phyloP scores from a whole-genome alignment of 2,797 vertebrate species.

The Enoplosus armatus region DNA sequence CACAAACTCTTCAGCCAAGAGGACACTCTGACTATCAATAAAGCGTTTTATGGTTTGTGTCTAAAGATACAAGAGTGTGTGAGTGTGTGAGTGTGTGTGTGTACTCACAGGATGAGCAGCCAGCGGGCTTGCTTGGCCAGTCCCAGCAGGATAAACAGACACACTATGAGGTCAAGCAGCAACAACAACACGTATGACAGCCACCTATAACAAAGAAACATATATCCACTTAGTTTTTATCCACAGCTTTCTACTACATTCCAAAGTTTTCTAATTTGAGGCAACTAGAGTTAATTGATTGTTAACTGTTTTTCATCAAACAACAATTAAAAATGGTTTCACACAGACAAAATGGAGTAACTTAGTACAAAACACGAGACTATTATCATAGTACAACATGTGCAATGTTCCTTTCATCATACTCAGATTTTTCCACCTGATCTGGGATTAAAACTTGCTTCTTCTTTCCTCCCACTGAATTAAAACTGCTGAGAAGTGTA shows the following conservation, averaged over 20 bases:
- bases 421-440: slow-evolving; percentile 11
- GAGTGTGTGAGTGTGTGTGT: slow-evolving; percentile 44
- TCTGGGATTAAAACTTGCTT: slow-evolving; percentile 28
- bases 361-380: neutral
- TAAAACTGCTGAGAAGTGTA: slow-evolving; percentile 22
- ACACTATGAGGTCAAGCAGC: slow-evolving; percentile 91
- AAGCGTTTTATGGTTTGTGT: slow-evolving; percentile 26
- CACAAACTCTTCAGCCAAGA: slow-evolving; percentile 57
- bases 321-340: neutral
- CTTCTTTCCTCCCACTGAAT: neutral
- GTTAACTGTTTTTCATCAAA: neutral
- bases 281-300: no score
- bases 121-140: slow-evolving; percentile 94
- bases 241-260: neutral
- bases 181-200: slow-evolving; percentile 91
- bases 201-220: slow-evolving; percentile 85
- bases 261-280: no score
- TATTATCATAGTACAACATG: neutral
- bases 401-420: neutral
- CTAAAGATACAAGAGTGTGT: slow-evolving; percentile 10
- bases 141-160: slow-evolving; percentile 93
- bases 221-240: neutral
- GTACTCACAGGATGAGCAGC: slow-evolving; percentile 92
- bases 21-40: slow-evolving; percentile 34
- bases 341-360: neutral